Percentiles rank a stretch among this genome's conserved stretches.
These are phyloP conservation scores for Eupithecia tripunctaria DNA, from an alignment of 2,888 invertebrate genomes.

Conservation along the genomic window DNA sequence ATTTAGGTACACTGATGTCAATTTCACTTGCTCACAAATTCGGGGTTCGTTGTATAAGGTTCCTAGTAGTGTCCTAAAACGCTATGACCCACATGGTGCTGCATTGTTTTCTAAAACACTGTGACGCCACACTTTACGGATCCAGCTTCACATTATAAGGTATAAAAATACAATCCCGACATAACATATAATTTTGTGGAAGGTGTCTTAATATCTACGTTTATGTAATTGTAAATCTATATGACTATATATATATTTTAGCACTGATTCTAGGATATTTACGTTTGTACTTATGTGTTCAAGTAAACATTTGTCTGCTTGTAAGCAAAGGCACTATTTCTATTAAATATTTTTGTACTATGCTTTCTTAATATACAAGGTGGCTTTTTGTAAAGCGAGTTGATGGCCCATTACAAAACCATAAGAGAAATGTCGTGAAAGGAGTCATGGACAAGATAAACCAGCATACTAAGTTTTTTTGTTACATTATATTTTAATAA, in stretches of 20 bases:
- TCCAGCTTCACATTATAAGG: constrained; percentile 14
- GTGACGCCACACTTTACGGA: constrained; percentile 4
- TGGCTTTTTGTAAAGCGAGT: too few species aligned
- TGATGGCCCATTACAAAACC: too few species aligned
- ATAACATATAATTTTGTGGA: neutral
- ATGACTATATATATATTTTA: neutral
- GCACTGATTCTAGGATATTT: neutral
- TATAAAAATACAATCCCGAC: constrained; percentile 23
- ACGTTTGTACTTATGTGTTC: neutral
- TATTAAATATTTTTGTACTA: neutral
- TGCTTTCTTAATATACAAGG: neutral
- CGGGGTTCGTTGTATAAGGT: constrained; percentile 17
- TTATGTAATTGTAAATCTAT: neutral
- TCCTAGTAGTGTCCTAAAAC: constrained; percentile 2
- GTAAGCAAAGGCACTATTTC: neutral
- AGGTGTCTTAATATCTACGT: neutral
- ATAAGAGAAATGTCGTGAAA: too few species aligned
- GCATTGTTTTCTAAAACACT: neutral
- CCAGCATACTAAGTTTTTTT: too few species aligned
- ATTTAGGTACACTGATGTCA: neutral
- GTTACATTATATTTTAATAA: too few species aligned
- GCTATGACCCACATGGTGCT: neutral
- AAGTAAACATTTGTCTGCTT: neutral
- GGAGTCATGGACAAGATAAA: too few species aligned
- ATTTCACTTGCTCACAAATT: neutral